These are phyloP conservation scores for Callosobruchus maculatus DNA, from an alignment of 2,888 invertebrate genomes.

Conservation along the genomic window DNA sequence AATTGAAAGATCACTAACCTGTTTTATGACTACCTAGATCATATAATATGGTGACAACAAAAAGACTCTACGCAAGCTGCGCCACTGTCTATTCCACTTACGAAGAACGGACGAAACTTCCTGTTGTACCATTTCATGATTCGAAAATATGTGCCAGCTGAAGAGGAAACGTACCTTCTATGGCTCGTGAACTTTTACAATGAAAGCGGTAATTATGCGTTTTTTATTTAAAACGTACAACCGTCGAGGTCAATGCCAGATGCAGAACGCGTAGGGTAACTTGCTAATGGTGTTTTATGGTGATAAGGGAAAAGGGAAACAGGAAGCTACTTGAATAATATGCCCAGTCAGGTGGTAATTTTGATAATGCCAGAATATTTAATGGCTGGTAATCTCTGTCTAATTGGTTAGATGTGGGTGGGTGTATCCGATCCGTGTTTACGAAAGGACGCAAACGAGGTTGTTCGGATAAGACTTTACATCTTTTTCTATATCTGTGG, in stretches of 20 bases:
- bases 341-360: not conserved
- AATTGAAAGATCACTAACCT: too few relatives aligned
- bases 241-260: not conserved
- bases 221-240: not conserved
- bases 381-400: too few relatives aligned
- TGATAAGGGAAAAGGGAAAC: not conserved
- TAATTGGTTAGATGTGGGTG: too few relatives aligned
- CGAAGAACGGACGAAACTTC: not conserved
- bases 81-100: not conserved
- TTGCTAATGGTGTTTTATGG: not conserved
- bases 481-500: too few relatives aligned
- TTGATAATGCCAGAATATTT: too few relatives aligned
- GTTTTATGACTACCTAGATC: too few relatives aligned
- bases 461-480: too few relatives aligned
- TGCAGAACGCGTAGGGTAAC: not conserved
- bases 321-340: not conserved
- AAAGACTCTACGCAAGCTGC: not conserved
- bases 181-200: conserved; percentile 16
- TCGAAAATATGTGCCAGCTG: not conserved
- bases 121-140: not conserved
- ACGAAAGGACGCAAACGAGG: too few relatives aligned
- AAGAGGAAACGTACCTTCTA: conserved; percentile 10
- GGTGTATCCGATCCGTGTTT: too few relatives aligned
- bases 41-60: too few relatives aligned
- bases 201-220: conserved; percentile 1